Conservation (phyloP, 2,113 vertebrate genomes). For the Thunnus maccoyii region DNA sequence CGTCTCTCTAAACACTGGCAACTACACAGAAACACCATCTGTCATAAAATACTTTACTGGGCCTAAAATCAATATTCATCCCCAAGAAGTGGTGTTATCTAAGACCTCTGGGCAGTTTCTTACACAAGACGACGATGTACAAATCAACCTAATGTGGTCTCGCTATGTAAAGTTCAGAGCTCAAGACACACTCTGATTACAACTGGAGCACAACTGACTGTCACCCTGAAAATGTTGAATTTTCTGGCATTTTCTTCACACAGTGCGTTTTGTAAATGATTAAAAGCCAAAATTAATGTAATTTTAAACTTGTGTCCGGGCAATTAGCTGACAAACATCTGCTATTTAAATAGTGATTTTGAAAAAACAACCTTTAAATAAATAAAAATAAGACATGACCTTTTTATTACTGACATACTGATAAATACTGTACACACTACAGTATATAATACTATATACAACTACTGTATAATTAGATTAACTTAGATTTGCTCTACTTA, state of each 20-base stretch:
- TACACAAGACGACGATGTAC: background rate
- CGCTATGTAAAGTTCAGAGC: background rate
- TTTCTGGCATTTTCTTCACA: background rate
- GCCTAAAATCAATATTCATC: conserved; percentile 19
- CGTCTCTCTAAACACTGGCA: background rate
- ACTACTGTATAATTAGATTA: background rate
- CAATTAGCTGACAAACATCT: background rate
- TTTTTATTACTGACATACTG: background rate
- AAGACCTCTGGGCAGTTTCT: background rate
- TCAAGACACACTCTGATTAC: background rate
- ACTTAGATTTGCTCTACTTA: background rate
- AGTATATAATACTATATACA: background rate
- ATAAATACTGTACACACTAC: background rate
- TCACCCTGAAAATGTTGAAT: background rate
- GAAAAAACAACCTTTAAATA: background rate
- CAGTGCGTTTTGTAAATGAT: background rate
- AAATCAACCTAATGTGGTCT: background rate
- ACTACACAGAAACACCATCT: background rate
- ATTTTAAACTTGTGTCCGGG: background rate
- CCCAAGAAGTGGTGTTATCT: background rate
- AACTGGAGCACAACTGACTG: background rate
- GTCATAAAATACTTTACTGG: background rate
- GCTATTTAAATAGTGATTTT: background rate
- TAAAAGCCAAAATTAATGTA: too few species aligned
- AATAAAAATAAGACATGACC: background rate